Conservation (phyloP, 1,140 invertebrate species). For the Drosophila bocqueti region DNA sequence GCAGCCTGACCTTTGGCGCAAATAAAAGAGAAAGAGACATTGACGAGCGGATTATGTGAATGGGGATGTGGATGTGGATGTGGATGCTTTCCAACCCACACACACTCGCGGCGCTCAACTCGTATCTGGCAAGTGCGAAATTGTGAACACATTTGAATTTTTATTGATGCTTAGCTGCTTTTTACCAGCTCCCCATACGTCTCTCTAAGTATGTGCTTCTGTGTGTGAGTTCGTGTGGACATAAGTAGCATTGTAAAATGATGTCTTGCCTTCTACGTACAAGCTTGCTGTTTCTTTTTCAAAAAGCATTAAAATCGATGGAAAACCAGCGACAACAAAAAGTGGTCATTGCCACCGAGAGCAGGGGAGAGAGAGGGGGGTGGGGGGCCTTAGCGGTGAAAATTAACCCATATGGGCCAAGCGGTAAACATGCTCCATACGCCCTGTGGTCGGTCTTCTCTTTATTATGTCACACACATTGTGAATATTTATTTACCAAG, state of each 20-base stretch:
- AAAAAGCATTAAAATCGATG: slow-evolving; percentile 80
- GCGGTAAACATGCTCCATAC: slow-evolving; percentile 38
- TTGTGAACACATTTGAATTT: slow-evolving; percentile 78
- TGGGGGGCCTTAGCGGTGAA: slow-evolving; percentile 26
- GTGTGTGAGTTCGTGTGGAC: slow-evolving; percentile 42
- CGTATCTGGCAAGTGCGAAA: slow-evolving; percentile 66
- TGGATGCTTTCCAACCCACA: slow-evolving; percentile 58
- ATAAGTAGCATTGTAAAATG: slow-evolving; percentile 82
- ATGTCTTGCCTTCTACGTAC: slow-evolving; percentile 83
- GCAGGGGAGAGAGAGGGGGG: slow-evolving; percentile 12
- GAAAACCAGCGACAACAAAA: slow-evolving; percentile 50
- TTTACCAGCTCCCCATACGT: slow-evolving; percentile 7
- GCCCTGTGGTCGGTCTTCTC: slow-evolving; percentile 34
- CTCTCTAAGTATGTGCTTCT: not conserved
- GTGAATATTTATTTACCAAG: slow-evolving; percentile 10
- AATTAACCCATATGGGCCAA: slow-evolving; percentile 27
- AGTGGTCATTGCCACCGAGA: slow-evolving; percentile 44
- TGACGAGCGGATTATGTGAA: slow-evolving; percentile 34
- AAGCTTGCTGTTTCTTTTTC: slow-evolving; percentile 53
- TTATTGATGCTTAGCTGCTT: slow-evolving; percentile 70
- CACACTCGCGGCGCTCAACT: slow-evolving; percentile 15
- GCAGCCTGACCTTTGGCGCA: slow-evolving; percentile 59
- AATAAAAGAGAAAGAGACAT: slow-evolving; percentile 67
- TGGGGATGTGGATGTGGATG: slow-evolving; percentile 37
- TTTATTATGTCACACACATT: slow-evolving; percentile 33